These are phyloP conservation scores for Lithobates pipiens DNA, from an alignment of 2,797 vertebrate species.

Conservation along the genomic window DNA sequence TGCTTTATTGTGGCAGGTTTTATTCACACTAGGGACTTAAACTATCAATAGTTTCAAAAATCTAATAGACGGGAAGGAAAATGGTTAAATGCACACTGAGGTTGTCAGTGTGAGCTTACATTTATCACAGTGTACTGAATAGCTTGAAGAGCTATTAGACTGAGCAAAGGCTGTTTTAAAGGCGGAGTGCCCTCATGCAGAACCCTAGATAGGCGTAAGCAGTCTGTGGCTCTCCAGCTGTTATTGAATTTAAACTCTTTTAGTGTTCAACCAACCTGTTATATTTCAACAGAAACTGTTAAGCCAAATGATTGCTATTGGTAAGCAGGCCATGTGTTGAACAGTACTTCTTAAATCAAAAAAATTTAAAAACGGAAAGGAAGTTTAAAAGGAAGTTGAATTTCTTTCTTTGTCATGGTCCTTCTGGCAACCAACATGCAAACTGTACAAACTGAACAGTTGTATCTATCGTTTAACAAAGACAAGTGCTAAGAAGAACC, in stretches of 20 bases:
- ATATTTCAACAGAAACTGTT: conserved; percentile 6
- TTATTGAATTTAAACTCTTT: conserved; percentile 37
- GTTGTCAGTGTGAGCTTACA: conserved; percentile 34
- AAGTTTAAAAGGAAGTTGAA: no score
- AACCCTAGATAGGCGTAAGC: conserved; percentile 29
- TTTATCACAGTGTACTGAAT: conserved; percentile 36
- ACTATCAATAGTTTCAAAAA: background rate
- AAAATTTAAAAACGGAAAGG: no score
- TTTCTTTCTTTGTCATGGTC: no score
- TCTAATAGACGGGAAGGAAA: background rate
- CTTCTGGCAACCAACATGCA: no score
- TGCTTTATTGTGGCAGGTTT: background rate
- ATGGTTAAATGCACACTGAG: conserved; percentile 24
- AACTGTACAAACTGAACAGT: no score
- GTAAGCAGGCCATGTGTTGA: background rate
- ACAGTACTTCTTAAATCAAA: no score
- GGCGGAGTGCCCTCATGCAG: conserved; percentile 31
- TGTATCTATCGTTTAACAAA: no score
- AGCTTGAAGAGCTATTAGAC: conserved; percentile 28
- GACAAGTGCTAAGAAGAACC: no score
- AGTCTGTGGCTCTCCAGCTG: conserved; percentile 46
- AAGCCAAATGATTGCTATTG: conserved; percentile 1
- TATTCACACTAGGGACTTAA: no score
- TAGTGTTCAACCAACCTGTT: conserved; percentile 28
- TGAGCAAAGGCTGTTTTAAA: conserved; percentile 34